These are phyloP conservation scores for Petrophora chlorosata DNA, from an alignment of 2,888 invertebrate species.

Conservation along the genomic window DNA sequence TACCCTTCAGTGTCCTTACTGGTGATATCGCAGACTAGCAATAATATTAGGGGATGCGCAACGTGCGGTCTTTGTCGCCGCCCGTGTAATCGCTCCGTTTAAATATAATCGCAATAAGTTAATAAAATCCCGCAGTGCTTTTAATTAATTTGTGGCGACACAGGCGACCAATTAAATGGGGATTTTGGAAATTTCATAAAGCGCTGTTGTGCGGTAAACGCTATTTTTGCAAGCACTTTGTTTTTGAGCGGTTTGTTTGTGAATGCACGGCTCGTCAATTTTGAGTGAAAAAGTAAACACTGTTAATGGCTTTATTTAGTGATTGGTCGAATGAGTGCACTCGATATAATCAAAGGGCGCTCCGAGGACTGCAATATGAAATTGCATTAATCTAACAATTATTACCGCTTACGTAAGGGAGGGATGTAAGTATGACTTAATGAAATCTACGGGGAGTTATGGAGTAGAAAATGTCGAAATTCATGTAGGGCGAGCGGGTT, in stretches of 20 bases:
- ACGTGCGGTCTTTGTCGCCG: conserved; percentile 39
- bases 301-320: conserved; percentile 50
- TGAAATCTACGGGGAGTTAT: conserved; percentile 46
- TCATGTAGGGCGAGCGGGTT: conserved; percentile 47
- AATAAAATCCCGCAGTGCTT: conserved; percentile 72
- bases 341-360: conserved; percentile 37
- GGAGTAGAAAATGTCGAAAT: conserved; percentile 51
- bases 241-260: conserved; percentile 54
- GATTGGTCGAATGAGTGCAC: conserved; percentile 43
- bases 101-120: conserved; percentile 80
- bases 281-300: conserved; percentile 48
- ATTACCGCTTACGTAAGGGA: conserved; percentile 12
- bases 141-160: conserved; percentile 77
- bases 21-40: conserved; percentile 53
- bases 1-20: background rate
- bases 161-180: conserved; percentile 70
- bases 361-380: background rate
- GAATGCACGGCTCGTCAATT: conserved; percentile 44
- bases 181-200: conserved; percentile 69
- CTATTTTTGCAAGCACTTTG: conserved; percentile 52
- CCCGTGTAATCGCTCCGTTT: conserved; percentile 66
- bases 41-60: conserved; percentile 55
- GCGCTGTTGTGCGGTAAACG: conserved; percentile 50
- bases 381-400: conserved; percentile 13
- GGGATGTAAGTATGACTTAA: conserved; percentile 30